Evolutionary conservation across 2,797 vertebrate species (phyloP), one percentile per base, ranked within the genome.

Genomic region (Phaenicophaeus curvirostris): DNA sequence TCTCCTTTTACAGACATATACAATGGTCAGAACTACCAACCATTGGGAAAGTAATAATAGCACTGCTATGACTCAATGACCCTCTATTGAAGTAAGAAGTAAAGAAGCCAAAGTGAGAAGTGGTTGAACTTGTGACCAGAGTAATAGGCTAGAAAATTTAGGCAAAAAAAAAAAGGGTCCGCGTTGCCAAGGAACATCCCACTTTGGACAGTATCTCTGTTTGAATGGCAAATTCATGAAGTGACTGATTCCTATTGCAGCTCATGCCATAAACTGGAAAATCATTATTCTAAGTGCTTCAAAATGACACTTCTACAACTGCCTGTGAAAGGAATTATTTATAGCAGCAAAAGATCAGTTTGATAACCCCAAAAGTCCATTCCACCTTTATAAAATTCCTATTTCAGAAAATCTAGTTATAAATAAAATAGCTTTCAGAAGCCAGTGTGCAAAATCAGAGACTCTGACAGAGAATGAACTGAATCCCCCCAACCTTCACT

Each of bases 1-100:
- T 68, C 62, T 44, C n/a, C 59, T 91, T 67, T 35, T 76, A 44
- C 33, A 46, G 68, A 62, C 65, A 39, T 44, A 83, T 75, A 73
- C 31, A 85, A 53, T 33, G 65, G 33, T 76, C 23, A 89, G 57
- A 75, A 88, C 86, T 86, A 88, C 48, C 50, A 87, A 75, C 42
- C 90, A 67, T 44, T 55, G 50, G 59, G 44, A 21, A 89, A 72
- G 39, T 57, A 75, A n/a, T 89, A 97, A 74, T 39, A 51, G n/a
- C 39, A 75, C 53, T 94, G 86, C 88, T 91, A 90, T 53, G 67
- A 55, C 61, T 80, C 67, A 79, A 25, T 37, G 88, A 94, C 86
- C 25, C 33, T 81, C 23, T 72, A 24, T 53, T 77, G 63, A 77
- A 85, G 48, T 61, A 50, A 87, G 51, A 39, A 80, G 35, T 62